A percentile compares a stretch with the other conserved stretches of the same genome.
phyloP scores from a whole-genome alignment of 2,113 vertebrate species.

The Ellobius talpinus region DNA sequence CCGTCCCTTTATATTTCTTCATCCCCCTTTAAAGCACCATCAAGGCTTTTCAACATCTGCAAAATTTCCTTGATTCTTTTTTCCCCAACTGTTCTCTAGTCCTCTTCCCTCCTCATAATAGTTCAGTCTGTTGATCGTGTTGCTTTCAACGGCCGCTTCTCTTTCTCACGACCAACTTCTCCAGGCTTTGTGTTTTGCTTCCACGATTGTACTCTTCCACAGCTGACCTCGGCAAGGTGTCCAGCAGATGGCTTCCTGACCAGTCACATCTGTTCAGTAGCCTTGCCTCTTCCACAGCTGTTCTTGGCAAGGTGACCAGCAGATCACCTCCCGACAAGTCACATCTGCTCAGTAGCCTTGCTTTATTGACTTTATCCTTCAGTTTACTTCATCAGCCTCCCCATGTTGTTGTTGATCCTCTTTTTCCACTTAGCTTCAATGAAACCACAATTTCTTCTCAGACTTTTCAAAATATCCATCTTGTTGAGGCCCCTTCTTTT shows the following conservation, averaged over 20 bases:
- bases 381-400: neutral
- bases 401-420: neutral
- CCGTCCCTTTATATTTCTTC: neutral
- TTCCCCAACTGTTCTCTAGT: neutral
- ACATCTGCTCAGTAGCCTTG: neutral
- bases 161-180: neutral
- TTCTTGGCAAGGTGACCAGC: neutral
- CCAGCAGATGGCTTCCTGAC: neutral
- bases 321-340: neutral
- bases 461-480: neutral
- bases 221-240: neutral
- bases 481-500: neutral
- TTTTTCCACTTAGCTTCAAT: neutral
- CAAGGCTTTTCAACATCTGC: neutral
- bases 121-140: neutral
- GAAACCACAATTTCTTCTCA: neutral
- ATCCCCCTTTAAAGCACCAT: neutral
- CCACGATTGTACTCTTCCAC: neutral
- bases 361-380: neutral
- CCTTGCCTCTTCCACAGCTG: neutral
- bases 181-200: neutral
- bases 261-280: neutral
- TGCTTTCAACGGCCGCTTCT: constrained; percentile 17
- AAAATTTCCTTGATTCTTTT: neutral
- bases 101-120: neutral